Percentiles rank a stretch among this genome's conserved stretches.
Evolutionary conservation across 2,797 vertebrate genomes (phyloP).

Genomic region (Carduelis carduelis): DNA sequence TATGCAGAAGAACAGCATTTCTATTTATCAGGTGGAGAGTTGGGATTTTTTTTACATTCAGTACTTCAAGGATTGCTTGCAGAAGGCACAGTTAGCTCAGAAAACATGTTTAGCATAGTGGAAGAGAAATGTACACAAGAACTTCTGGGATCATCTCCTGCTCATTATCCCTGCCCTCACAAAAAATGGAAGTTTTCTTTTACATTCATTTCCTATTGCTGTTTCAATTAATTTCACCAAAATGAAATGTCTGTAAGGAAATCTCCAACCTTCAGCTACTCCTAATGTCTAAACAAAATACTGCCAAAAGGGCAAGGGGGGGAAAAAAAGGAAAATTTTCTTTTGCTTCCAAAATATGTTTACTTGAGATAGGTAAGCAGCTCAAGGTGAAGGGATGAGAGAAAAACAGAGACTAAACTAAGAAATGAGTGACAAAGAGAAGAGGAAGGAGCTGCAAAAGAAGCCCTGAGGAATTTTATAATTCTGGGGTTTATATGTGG

Average conservation of each 20-base stretch:
- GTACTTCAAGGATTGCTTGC: neutral
- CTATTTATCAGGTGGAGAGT: neutral
- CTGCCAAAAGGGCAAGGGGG: accelerated
- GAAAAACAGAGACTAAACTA: neutral
- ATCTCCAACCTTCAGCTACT: neutral
- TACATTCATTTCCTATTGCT: neutral
- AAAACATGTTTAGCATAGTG: neutral
- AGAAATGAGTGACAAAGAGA: neutral
- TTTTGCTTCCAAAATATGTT: neutral
- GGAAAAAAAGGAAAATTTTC: neutral
- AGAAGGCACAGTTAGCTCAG: neutral
- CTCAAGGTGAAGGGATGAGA: neutral
- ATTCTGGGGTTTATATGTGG: neutral
- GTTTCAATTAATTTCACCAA: neutral
- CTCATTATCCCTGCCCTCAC: constrained; percentile 10
- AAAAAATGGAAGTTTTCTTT: neutral
- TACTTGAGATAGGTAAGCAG: neutral
- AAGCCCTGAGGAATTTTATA: neutral
- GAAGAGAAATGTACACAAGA: neutral
- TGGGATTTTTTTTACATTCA: neutral
- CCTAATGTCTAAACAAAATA: neutral
- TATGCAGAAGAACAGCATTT: neutral
- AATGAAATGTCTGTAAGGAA: neutral
- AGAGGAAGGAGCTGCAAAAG: neutral
- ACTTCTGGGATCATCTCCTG: neutral